Evolutionary conservation across 2,113 vertebrate species (phyloP).

Genomic region (Merops nubicus): DNA sequence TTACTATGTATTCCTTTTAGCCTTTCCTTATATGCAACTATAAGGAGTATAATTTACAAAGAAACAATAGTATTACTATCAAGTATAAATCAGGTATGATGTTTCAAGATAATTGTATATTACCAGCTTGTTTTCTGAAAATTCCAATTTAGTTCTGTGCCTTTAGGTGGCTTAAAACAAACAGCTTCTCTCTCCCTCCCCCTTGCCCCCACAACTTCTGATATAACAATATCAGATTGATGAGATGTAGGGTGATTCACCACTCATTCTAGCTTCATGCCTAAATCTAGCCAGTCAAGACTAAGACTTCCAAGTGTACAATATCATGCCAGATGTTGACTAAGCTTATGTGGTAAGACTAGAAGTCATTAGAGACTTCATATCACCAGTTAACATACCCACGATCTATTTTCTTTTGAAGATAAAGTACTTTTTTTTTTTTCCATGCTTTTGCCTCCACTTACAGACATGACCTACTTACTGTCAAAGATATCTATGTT

Average conservation of each 20-base stretch:
- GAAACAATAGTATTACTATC: background rate
- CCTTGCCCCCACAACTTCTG: background rate
- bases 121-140: background rate
- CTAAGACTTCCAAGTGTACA: slow-evolving; percentile 31
- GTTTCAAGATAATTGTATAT: background rate
- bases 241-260: slow-evolving; percentile 17
- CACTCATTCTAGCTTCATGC: slow-evolving; percentile 12
- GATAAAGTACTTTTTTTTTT: background rate
- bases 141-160: background rate
- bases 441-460: background rate
- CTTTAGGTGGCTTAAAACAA: background rate
- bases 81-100: background rate
- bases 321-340: slow-evolving; percentile 56
- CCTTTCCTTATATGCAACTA: background rate
- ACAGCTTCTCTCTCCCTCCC: background rate
- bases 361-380: slow-evolving; percentile 19
- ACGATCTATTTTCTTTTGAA: slow-evolving; percentile 21
- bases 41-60: background rate
- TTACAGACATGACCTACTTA: background rate
- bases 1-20: background rate
- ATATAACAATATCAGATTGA: slow-evolving; percentile 1
- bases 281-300: slow-evolving; percentile 54
- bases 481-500: background rate
- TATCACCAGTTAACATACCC: background rate
- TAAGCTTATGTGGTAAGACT: slow-evolving; percentile 42